A percentile compares a stretch with the other conserved stretches of the same genome.
phyloP scores from a whole-genome alignment of 2,113 vertebrate genomes.

The Hippoglossus stenolepis region DNA sequence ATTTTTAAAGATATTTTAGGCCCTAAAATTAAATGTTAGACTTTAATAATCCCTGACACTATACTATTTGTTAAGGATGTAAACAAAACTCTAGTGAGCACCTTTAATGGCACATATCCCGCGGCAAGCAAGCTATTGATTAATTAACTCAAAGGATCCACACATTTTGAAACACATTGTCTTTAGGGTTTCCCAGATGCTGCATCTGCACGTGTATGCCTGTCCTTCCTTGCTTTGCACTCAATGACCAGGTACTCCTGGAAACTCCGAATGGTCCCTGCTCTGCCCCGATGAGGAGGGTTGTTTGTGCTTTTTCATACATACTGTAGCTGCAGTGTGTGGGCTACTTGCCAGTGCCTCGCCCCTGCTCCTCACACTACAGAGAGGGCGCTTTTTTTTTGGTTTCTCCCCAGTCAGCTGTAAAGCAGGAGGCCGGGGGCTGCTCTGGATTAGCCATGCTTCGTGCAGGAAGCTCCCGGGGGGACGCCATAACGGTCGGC shows the following conservation, averaged over 20 bases:
- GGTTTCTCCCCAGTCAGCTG: slow-evolving; percentile 71
- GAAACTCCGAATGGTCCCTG: slow-evolving; percentile 17
- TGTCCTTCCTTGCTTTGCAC: slow-evolving; percentile 18
- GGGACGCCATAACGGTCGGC: slow-evolving; percentile 55
- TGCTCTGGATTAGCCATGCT: slow-evolving; percentile 79
- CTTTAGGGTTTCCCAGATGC: not conserved
- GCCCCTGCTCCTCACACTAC: slow-evolving; percentile 50
- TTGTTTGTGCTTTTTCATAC: slow-evolving; percentile 58
- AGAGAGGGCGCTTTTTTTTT: slow-evolving; percentile 53
- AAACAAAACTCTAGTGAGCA: too few relatives aligned
- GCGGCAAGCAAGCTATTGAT: too few relatives aligned
- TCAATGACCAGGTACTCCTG: slow-evolving; percentile 56
- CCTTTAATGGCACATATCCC: too few relatives aligned
- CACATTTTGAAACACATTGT: not conserved
- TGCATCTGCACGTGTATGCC: not conserved
- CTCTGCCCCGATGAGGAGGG: slow-evolving; percentile 32
- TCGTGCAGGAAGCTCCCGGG: slow-evolving; percentile 62
- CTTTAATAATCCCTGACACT: too few relatives aligned
- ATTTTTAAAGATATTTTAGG: too few relatives aligned
- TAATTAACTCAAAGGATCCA: too few relatives aligned
- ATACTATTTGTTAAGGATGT: too few relatives aligned
- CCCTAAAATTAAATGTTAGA: too few relatives aligned
- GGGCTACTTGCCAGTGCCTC: slow-evolving; percentile 64
- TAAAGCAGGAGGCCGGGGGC: slow-evolving; percentile 68
- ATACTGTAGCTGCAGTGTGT: slow-evolving; percentile 48